These are phyloP conservation scores for Scelioninae gen. 1 DNA, from an alignment of 2,888 invertebrate genomes.

Conservation along the genomic window DNA sequence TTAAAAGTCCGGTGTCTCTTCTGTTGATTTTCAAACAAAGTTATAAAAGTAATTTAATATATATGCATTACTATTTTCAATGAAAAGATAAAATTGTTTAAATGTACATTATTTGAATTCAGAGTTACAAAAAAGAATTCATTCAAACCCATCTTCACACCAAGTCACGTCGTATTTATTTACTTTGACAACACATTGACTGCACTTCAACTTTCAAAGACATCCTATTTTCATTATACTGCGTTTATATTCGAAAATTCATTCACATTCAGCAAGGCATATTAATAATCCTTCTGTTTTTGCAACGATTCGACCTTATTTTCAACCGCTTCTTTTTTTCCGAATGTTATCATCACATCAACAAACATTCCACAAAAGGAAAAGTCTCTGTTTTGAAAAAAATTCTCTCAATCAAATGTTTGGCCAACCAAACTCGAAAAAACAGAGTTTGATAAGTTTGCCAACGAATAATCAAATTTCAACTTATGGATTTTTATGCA, in stretches of 20 bases:
- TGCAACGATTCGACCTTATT: background rate
- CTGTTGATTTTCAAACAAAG: slow-evolving; percentile 1
- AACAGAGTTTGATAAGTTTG: too few species aligned
- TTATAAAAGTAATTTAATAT: background rate
- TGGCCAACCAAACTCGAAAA: too few species aligned
- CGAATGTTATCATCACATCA: background rate
- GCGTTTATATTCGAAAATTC: slow-evolving; percentile 16
- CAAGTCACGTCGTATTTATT: slow-evolving; percentile 20
- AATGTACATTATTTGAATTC: slow-evolving; percentile 1
- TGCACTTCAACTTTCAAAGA: slow-evolving; percentile 12
- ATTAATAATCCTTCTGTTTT: background rate
- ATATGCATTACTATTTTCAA: background rate
- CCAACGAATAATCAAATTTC: too few species aligned
- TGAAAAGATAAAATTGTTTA: background rate
- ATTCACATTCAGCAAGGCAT: background rate
- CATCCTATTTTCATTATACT: slow-evolving; percentile 11
- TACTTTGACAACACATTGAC: slow-evolving; percentile 39
- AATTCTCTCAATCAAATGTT: too few species aligned
- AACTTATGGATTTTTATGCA: too few species aligned
- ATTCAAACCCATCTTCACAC: slow-evolving; percentile 12
- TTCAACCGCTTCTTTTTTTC: background rate
- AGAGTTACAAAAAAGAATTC: slow-evolving; percentile 1
- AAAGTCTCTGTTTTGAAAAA: too few species aligned
- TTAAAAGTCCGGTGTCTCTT: background rate
- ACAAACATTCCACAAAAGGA: too few species aligned